Percentiles rank a stretch among this genome's conserved stretches.
These are phyloP conservation scores for Thyatira batis DNA, from an alignment of 2,888 invertebrate species.

Conservation along the genomic window DNA sequence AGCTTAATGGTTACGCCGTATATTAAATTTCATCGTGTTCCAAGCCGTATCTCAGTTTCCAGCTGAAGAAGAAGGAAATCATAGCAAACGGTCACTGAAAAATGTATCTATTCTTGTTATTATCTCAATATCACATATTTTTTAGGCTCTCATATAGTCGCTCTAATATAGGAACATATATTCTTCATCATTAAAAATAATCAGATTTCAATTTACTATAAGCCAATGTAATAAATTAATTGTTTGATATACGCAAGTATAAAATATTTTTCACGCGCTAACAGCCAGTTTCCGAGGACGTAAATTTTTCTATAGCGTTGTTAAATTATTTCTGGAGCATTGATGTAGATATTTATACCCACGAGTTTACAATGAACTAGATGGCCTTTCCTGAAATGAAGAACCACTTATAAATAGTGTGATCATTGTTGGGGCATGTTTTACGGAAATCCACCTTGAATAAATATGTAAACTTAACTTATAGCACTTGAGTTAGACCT, in stretches of 20 bases:
- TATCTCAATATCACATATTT: no score
- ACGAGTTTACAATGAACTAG: slow-evolving; percentile 19
- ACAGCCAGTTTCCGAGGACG: slow-evolving; percentile 20
- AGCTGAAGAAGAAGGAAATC: no score
- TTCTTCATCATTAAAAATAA: no score
- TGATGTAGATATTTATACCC: slow-evolving; percentile 20
- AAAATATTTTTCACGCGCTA: slow-evolving; percentile 14
- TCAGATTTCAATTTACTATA: no score
- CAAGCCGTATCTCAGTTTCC: no score
- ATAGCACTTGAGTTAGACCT: neutral
- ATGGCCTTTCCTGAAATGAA: slow-evolving; percentile 9
- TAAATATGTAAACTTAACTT: neutral
- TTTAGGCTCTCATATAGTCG: no score
- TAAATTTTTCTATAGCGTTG: slow-evolving; percentile 20
- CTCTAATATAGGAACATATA: no score
- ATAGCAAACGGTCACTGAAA: no score
- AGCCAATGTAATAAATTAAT: neutral
- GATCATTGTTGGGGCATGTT: slow-evolving; percentile 4
- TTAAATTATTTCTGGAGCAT: slow-evolving; percentile 25
- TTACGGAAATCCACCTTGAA: neutral
- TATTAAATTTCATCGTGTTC: no score
- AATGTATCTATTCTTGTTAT: no score
- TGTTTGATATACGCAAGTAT: neutral
- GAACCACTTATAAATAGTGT: neutral
- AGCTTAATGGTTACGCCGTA: no score